These are phyloP conservation scores for Marronus borbonicus DNA, from an alignment of 2,888 invertebrate species.

Conservation along the genomic window DNA sequence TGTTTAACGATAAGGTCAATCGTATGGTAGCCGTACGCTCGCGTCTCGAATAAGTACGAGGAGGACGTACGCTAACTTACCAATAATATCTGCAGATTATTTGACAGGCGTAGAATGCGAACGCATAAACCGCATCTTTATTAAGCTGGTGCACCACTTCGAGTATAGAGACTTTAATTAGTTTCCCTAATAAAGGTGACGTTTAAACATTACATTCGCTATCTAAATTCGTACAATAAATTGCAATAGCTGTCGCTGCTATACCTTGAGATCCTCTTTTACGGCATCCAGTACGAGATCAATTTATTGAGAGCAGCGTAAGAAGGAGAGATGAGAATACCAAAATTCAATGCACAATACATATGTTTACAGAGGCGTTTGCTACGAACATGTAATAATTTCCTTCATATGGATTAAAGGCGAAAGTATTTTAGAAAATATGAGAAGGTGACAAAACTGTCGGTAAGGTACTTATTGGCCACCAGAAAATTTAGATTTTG, in stretches of 20 bases:
- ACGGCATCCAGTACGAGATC: not conserved
- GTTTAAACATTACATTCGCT: slow-evolving; percentile 24
- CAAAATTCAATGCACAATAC: not conserved
- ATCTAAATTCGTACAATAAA: slow-evolving; percentile 20
- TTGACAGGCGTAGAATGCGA: slow-evolving; percentile 33
- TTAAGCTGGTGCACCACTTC: slow-evolving; percentile 14
- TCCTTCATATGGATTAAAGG: too few species aligned
- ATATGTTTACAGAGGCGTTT: too few species aligned
- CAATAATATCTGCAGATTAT: slow-evolving; percentile 38
- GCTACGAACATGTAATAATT: too few species aligned
- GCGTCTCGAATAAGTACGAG: slow-evolving; percentile 16
- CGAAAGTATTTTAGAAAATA: too few species aligned
- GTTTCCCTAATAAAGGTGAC: slow-evolving; percentile 43
- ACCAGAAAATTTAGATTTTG: too few species aligned
- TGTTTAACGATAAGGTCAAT: not conserved
- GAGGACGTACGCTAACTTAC: not conserved
- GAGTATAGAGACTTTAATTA: slow-evolving; percentile 38
- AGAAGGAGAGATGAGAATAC: slow-evolving; percentile 3
- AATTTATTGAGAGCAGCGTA: not conserved
- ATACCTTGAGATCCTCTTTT: slow-evolving; percentile 12
- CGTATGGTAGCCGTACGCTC: not conserved
- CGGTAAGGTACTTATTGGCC: too few species aligned
- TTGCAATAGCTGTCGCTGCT: slow-evolving; percentile 27
- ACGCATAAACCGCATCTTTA: slow-evolving; percentile 28
- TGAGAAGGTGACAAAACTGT: too few species aligned